Evolutionary conservation across 2,113 vertebrate genomes (phyloP).

Genomic region (Daphoenositta chrysoptera): DNA sequence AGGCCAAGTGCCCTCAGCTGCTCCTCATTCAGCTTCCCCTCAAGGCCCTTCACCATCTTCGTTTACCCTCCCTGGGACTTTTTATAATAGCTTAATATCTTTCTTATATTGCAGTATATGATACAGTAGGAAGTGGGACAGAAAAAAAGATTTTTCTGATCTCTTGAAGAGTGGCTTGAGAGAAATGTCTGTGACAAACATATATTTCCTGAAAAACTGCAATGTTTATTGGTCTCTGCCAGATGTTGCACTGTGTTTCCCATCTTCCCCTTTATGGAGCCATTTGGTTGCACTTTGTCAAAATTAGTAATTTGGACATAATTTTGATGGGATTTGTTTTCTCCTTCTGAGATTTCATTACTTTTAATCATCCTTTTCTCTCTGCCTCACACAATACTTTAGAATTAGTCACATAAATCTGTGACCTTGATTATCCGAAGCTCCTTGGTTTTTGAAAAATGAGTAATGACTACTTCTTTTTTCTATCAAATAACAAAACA

Average conservation of each 20-base stretch:
- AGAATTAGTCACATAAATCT: not conserved
- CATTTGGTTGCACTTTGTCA: not conserved
- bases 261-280: not conserved
- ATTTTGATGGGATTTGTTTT: not conserved
- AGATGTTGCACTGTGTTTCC: not conserved
- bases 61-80: not conserved
- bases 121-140: rapidly evolving
- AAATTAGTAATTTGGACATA: not conserved
- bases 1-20: not conserved
- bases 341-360: not conserved
- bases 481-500: not conserved
- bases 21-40: rapidly evolving
- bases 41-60: not conserved
- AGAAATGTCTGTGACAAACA: not conserved
- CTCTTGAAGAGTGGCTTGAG: not conserved
- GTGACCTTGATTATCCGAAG: not conserved
- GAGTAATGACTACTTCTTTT: not conserved
- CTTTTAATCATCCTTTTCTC: not conserved
- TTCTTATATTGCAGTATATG: not conserved
- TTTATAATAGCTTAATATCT: not conserved
- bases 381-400: not conserved
- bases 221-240: not conserved
- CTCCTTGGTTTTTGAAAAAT: not conserved
- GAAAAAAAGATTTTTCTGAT: not conserved
- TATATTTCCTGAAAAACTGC: not conserved